Base-by-base conservation (phyloP, 2,888 invertebrate genomes). In the Patella pellucida region DNA sequence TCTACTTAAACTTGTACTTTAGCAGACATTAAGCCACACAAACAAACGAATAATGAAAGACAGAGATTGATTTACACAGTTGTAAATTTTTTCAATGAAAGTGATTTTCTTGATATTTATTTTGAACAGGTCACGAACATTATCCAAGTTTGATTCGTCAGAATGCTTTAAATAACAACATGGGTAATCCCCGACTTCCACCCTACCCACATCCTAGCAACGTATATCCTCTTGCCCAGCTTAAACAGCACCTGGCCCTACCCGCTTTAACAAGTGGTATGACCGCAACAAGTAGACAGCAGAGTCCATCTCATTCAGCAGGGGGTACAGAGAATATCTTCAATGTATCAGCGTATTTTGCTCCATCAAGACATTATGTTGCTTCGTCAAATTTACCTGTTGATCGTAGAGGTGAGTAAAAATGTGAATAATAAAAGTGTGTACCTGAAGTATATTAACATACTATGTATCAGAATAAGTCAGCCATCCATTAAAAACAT, bases 161-260 rank as follows among this genome's bases (percentile, higher is more conserved):
- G 76, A 89, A 89, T 76, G 86, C 87, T 12, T 75, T 89, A 50
- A 87, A 88, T 81, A 88, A 89, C 83, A 89, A 88, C 82, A 89
- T 90, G 83, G 90, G 90, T 74, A 98, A 98, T 93, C 96, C 97
- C 15, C 94, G 97, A 52, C 93, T 97, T 89, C 96, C 97, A 71
- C 97, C 97, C 9, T 97, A 95, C 92, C 96, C 97, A 15, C 94
- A 95, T 88, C 97, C 98, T 16, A 94, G 94, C 27, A 93, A 95
- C 31, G 92, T 96, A 68, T 92, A 94, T 84, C 96, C 98, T 2
- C 92, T 97, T 81, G 96, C 96, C 1, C 97, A 98, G 92, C 93
- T 98, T 83, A 94, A 97, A 68, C 92, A 92, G 79, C 86, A 87
- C 16, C 78, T 90, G 52, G 82, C 86, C 23, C 82, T 85, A 27